phyloP scores from a whole-genome alignment of 2,113 vertebrate genomes.

The Gadus chalcogrammus region DNA sequence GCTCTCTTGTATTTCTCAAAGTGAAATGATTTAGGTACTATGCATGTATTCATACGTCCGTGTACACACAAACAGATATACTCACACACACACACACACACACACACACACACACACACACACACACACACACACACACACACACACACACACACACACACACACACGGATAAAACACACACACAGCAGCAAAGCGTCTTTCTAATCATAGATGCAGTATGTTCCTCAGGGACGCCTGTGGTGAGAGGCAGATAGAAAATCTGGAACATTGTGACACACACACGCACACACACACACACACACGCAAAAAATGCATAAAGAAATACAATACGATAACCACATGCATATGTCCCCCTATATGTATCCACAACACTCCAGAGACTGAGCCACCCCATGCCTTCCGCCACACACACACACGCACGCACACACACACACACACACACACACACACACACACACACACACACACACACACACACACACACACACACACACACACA shows the following conservation, averaged over 20 bases:
- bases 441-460: not conserved
- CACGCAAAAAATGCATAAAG: not conserved
- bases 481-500: not conserved
- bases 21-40: no score
- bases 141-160: not conserved
- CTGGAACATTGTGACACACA: not conserved
- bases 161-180: not conserved
- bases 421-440: not conserved
- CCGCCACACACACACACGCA: not conserved
- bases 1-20: no score
- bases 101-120: no score
- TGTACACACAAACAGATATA: no score
- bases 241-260: conserved; percentile 6
- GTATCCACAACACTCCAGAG: no score
- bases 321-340: not conserved
- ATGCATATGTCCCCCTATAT: not conserved
- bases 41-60: no score
- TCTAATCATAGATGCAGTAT: conserved; percentile 33
- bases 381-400: no score
- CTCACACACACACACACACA: no score
- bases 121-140: not conserved
- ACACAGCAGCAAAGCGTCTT: not conserved
- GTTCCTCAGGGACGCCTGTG: conserved; percentile 3
- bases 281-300: not conserved
- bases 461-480: not conserved